These are phyloP conservation scores for Hemibagrus wyckioides DNA, from an alignment of 2,113 vertebrate genomes.

Conservation along the genomic window DNA sequence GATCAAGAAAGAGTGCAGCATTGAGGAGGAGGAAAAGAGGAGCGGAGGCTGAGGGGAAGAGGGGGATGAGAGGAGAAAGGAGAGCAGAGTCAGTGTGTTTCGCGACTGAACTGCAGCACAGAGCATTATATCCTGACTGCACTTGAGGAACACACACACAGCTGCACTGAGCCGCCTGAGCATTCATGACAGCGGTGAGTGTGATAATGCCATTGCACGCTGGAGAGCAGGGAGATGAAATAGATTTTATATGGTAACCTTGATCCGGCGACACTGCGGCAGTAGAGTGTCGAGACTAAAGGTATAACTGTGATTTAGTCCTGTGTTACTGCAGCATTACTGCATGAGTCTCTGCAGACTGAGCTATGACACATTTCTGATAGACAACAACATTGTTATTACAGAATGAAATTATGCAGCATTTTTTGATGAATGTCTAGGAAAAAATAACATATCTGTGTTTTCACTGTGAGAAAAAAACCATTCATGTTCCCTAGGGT, in stretches of 20 bases:
- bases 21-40: constrained; percentile 27
- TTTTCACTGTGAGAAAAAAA: neutral
- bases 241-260: constrained; percentile 34
- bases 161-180: constrained; percentile 13
- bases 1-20: neutral
- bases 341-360: constrained; percentile 12
- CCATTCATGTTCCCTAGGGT: neutral
- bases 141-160: constrained; percentile 37
- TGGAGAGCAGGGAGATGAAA: constrained; percentile 1
- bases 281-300: neutral
- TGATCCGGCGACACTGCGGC: constrained; percentile 25
- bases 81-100: constrained; percentile 37
- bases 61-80: constrained; percentile 30
- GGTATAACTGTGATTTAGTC: constrained; percentile 11
- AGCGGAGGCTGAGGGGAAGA: constrained; percentile 5
- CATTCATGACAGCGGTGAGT: constrained; percentile 48
- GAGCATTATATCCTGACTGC: constrained; percentile 18
- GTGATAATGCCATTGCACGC: constrained; percentile 19
- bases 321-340: constrained; percentile 38
- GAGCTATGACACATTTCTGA: neutral
- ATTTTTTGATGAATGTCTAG: neutral
- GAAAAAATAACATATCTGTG: neutral
- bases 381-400: too few species aligned
- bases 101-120: constrained; percentile 30
- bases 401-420: neutral